Base-by-base conservation (phyloP, 2,113 vertebrate species). In the Himantopus leucocephalus region DNA sequence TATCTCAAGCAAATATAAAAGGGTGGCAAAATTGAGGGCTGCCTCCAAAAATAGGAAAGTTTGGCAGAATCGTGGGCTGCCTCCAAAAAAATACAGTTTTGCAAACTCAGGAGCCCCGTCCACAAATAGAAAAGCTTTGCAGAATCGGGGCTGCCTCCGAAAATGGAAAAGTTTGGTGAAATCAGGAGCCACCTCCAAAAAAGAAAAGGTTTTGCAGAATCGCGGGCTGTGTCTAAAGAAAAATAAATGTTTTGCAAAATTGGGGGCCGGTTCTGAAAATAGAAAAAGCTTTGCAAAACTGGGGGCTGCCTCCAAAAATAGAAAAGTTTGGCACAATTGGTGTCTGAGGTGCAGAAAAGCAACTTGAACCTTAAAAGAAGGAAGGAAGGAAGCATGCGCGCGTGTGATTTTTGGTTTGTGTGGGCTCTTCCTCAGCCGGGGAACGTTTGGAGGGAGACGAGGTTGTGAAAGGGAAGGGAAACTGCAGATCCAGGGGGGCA, bases 401-500 rank as follows among this genome's bases (percentile, higher is more conserved):
- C 3, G 15, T n/a, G 62, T 27, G 35, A 12, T 43, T 53, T 78
- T 52, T 43, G 32, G 62, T 37, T 64, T 27, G 30, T 27, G 32
- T 1, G 5, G 39, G 37, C 20, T 30, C 32, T 35, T 45, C 34
- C 39, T 23, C 26, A 14, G 39, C 63, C 3, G 3, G 24, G 19
- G 32, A 29, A 8, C 0, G 3, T 35, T 35, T 56, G 52, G 52
- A 35, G 41, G 41, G 43, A 12, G 41, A 16, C 14, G 41, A 12
- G 53, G 52, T 47, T 9, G 21, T 8, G 48, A 12, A 58, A 37
- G 41, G 41, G 64, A 58, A 48, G 53, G 29, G 64, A 47, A 70
- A n/a, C 5, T 7, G 35, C 4, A 3, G 43, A 6, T 48, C 14
- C 2, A 9, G 58, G 34, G 2, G 23, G 26, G 50, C 20, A 9